Evolutionary conservation across 2,113 vertebrate species (phyloP), one percentile per base, ranked within the genome.

Genomic region (Acanthochromis polyacanthus): DNA sequence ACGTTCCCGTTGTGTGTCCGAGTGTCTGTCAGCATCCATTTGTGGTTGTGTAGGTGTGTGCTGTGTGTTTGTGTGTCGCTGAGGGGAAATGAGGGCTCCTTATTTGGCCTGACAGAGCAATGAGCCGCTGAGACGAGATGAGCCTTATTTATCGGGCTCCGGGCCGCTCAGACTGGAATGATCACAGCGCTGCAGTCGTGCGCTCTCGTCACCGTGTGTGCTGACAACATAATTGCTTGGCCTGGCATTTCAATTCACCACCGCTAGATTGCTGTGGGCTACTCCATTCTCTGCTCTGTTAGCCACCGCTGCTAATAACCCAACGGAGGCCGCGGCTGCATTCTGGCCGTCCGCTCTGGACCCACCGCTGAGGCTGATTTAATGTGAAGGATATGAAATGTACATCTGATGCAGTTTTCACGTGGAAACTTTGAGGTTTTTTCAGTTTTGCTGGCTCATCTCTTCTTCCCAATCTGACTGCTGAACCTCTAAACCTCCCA

Each of bases 151-250:
- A 89, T 92, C 36, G 48, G 71, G 71, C 89, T 80, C 9, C 2
- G 12, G 86, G 73, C 71, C 11, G 10, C 81, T 80, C 82, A 58
- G 67, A 57, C 78, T 81, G 48, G 86, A 89, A 81, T 72, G 81
- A 87, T 86, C 89, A 87, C 72, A 89, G 71, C 48, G 71, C 61
- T 85, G 75, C 79, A 84, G 82, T 61, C 17, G 67, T 83, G 72
- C 83, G 57, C 87, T 78, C 85, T 70, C 65, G 55, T 82, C 75
- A 76, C 88, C 43, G 82, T 82, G 85, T 88, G 87, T 82, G 85
- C 89, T 93, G 92, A 93, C 90, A 92, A 82, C 82, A 88, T 93
- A 94, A 94, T 94, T 93, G 92, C 85, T 85, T 88, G 77, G 87
- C 84, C 77, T 85, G 87, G 90, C 90, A 92, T 90, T 92, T 90